A percentile compares a stretch with the other conserved stretches of the same genome.
Evolutionary conservation across 2,113 vertebrate genomes (phyloP).

Genomic region (Leucopsar rothschildi): DNA sequence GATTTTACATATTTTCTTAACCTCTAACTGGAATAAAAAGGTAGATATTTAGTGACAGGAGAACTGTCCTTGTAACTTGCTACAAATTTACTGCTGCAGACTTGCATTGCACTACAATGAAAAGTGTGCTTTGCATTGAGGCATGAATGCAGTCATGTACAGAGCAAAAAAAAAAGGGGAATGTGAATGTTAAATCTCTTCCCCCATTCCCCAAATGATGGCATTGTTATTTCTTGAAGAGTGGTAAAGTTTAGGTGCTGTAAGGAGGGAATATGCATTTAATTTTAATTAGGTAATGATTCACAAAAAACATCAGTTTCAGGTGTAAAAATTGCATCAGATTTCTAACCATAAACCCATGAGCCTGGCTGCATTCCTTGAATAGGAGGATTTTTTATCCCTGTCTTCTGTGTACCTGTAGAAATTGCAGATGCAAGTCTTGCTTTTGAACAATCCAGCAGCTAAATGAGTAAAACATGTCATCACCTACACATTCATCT

Average conservation of each 20-base stretch:
- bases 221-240: background rate
- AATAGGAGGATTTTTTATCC: background rate
- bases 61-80: background rate
- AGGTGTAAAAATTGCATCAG: background rate
- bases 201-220: background rate
- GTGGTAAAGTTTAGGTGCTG: background rate
- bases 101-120: background rate
- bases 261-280: background rate
- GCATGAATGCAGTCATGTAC: background rate
- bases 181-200: background rate
- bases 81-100: background rate
- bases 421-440: background rate
- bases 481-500: background rate
- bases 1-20: background rate
- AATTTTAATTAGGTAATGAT: background rate
- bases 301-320: background rate
- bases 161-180: background rate
- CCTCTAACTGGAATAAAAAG: background rate
- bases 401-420: background rate
- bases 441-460: background rate
- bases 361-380: background rate
- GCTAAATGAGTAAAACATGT: background rate
- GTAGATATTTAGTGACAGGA: background rate
- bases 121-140: background rate
- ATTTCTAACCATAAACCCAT: background rate